Percentiles rank a stretch among this genome's conserved stretches.
Evolutionary conservation across 2,113 vertebrate species (phyloP).

Genomic region (Propithecus coquereli): DNA sequence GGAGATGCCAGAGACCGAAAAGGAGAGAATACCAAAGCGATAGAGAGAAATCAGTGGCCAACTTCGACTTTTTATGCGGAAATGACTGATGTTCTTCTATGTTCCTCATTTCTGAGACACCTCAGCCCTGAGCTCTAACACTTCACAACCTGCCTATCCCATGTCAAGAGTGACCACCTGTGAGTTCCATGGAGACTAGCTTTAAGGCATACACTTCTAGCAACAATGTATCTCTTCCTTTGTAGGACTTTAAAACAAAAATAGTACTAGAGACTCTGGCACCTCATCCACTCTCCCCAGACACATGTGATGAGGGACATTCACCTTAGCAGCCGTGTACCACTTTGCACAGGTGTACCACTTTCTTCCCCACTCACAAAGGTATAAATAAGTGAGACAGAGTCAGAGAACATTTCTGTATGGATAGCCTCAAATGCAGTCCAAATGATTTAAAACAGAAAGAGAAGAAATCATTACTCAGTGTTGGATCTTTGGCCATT

Average conservation of each 20-base stretch:
- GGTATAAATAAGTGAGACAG: background rate
- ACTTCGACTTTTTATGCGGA: background rate
- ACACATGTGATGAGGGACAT: background rate
- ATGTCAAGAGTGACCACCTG: background rate
- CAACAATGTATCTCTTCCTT: background rate
- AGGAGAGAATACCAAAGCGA: background rate
- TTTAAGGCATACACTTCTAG: background rate
- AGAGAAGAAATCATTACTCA: background rate
- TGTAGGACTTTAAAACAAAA: background rate
- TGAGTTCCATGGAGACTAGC: background rate
- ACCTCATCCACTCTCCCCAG: background rate
- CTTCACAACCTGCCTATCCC: background rate
- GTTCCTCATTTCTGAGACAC: background rate
- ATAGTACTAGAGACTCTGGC: background rate
- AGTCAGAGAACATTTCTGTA: no score
- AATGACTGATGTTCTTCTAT: background rate
- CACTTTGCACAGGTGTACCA: no score
- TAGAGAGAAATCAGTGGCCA: background rate
- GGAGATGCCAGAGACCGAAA: background rate
- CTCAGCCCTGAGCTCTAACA: background rate
- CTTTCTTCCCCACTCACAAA: background rate
- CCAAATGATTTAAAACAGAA: background rate
- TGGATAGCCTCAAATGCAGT: background rate
- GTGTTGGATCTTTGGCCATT: background rate
- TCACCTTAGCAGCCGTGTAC: background rate